Base-by-base conservation (phyloP, 2,888 invertebrate genomes). In the Yponomeuta evonymella region DNA sequence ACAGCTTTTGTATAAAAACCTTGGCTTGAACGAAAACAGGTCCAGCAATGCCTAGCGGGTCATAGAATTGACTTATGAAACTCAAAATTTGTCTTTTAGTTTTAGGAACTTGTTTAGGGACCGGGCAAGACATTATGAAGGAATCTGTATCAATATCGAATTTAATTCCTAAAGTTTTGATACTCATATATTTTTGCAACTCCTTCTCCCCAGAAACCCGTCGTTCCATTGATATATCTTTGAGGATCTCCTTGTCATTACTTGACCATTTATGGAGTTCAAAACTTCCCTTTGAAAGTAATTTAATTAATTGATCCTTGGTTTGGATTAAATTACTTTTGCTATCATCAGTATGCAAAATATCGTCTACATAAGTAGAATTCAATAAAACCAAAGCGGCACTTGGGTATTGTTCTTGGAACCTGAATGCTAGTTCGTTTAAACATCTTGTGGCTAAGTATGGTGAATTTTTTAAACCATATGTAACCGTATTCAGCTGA, bases 261-360 rank as follows among this genome's bases (percentile, higher is more conserved):
- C 43, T 43, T 29, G 62, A 23, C 69, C 69, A 69, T 58, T 69
- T 69, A 58, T 69, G 69, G n/a, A 69, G 33, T 12, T 58, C 15
- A 62, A 69, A 69, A 12, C 69, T 33, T 15, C 69, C 66, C 11
- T 36, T 36, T 67, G 11, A 36, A 36, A 67, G 36, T 36, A 67
- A 36, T 33, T 67, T 43, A 67, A 11, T 36, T 29, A 67, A 36
- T 67, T 67, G 66, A 36, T 29, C 66, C 15, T 67, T 67, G 29
- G 66, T 36, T 36, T 67, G 1, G 6, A 67, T 33, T 30, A 67
- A 30, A 33, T 15, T 67, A 67, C 70, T 3, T 11, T 74, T 73
- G 43, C 70, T 43, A 30, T 70, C 69, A 64, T 72, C 74, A 71
- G 72, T 73, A 43, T 72, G 70, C 29, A 63, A 63, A 63, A 63